Conservation (phyloP, 2,113 vertebrate species). For the Glareola pratincola region DNA sequence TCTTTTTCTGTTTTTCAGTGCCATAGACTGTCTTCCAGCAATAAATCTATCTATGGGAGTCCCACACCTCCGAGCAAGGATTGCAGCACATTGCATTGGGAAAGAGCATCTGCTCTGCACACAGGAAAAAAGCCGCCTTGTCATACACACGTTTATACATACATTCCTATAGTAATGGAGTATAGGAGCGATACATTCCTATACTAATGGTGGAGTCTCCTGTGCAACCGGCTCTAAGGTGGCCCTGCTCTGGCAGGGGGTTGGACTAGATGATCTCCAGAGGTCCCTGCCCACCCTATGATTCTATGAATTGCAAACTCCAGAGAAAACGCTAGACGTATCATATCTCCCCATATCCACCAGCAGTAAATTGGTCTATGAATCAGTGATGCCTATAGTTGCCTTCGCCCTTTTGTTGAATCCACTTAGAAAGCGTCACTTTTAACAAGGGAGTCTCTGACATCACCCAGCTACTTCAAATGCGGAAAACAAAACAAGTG, state of each 20-base stretch:
- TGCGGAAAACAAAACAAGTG: background rate
- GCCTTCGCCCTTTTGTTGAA: background rate
- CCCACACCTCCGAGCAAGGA: background rate
- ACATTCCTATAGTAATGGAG: background rate
- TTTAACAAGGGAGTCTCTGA: background rate
- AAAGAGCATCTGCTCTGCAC: accelerated
- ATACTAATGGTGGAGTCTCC: background rate
- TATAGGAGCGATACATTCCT: background rate
- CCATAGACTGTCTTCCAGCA: background rate
- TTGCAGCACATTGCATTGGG: background rate
- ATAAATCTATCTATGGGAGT: background rate
- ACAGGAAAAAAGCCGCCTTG: background rate
- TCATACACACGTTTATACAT: background rate
- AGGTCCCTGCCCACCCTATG: no score
- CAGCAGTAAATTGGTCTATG: background rate
- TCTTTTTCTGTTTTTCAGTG: background rate
- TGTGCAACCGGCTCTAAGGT: no score
- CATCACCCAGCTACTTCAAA: background rate
- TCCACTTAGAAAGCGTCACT: background rate
- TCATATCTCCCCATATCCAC: background rate
- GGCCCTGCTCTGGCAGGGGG: no score
- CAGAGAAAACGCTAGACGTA: background rate
- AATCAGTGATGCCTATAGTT: background rate
- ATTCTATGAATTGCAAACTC: background rate
- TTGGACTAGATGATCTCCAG: no score